These are phyloP conservation scores for Diploscapter pachys DNA, from an alignment of 1,140 invertebrate genomes.

Conservation along the genomic window DNA sequence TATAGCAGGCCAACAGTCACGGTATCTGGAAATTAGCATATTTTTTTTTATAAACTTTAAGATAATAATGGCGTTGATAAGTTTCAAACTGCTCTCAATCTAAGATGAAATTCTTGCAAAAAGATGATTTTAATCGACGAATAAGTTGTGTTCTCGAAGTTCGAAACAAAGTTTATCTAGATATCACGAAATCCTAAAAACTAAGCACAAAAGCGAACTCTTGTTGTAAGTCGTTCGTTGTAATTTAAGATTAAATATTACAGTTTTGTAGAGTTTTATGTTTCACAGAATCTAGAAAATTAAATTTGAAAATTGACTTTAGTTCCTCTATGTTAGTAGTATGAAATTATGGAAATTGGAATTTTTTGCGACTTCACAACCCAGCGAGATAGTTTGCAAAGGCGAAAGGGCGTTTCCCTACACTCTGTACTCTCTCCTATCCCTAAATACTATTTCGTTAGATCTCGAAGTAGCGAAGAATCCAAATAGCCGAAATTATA, in stretches of 20 bases:
- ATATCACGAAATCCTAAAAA: too few relatives aligned
- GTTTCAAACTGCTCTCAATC: not conserved
- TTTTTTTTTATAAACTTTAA: not conserved
- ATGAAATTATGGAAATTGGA: too few relatives aligned
- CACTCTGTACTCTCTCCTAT: not conserved
- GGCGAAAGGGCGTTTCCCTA: not conserved
- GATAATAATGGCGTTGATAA: not conserved
- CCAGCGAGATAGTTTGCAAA: too few relatives aligned
- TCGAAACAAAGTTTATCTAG: too few relatives aligned
- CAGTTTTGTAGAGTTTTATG: not conserved
- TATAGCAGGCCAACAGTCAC: slow-evolving; percentile 34
- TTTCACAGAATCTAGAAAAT: not conserved
- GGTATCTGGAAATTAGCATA: slow-evolving; percentile 14
- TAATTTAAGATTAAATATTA: not conserved
- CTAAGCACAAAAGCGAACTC: too few relatives aligned
- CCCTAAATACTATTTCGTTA: not conserved
- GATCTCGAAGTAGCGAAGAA: not conserved
- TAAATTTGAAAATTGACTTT: too few relatives aligned
- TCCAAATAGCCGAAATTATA: not conserved
- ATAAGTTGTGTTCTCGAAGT: too few relatives aligned
- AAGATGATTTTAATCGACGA: too few relatives aligned
- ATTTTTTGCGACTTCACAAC: too few relatives aligned
- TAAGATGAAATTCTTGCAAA: not conserved
- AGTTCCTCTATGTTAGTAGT: too few relatives aligned
- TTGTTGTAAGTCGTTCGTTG: too few relatives aligned